These are phyloP conservation scores for Lordiphosa fenestrarum DNA, from an alignment of 2,888 invertebrate genomes.

Conservation along the genomic window DNA sequence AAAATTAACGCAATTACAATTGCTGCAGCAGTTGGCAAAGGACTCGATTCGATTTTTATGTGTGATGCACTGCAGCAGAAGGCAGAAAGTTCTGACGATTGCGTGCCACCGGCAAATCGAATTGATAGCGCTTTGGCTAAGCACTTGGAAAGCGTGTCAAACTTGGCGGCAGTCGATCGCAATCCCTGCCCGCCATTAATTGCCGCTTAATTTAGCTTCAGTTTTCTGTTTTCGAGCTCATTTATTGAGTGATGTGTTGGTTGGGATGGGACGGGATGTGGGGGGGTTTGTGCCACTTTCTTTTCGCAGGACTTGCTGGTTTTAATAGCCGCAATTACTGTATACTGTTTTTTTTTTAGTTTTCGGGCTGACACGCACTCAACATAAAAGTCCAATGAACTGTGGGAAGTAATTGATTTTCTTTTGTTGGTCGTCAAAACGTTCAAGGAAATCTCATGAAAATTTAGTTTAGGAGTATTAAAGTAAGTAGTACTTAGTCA, in stretches of 20 bases:
- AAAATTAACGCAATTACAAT: constrained; percentile 72
- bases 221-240: constrained; percentile 9
- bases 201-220: constrained; percentile 34
- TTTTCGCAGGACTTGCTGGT: constrained; percentile 5
- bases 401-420: constrained; percentile 60
- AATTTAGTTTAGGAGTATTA: no score
- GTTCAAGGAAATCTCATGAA: background rate
- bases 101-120: constrained; percentile 62
- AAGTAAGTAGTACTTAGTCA: no score
- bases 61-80: constrained; percentile 50
- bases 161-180: constrained; percentile 36
- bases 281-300: background rate
- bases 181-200: constrained; percentile 36
- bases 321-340: constrained; percentile 65
- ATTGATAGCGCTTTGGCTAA: constrained; percentile 49
- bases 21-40: constrained; percentile 30
- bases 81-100: constrained; percentile 29
- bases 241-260: constrained; percentile 23
- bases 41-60: constrained; percentile 32
- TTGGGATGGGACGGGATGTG: background rate
- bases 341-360: constrained; percentile 13
- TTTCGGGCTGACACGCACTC: constrained; percentile 61
- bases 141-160: constrained; percentile 62
- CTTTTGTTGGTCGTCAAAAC: constrained; percentile 1
- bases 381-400: constrained; percentile 59